Conservation (phyloP, 2,113 vertebrate species). For the Nansenia antarctica region DNA sequence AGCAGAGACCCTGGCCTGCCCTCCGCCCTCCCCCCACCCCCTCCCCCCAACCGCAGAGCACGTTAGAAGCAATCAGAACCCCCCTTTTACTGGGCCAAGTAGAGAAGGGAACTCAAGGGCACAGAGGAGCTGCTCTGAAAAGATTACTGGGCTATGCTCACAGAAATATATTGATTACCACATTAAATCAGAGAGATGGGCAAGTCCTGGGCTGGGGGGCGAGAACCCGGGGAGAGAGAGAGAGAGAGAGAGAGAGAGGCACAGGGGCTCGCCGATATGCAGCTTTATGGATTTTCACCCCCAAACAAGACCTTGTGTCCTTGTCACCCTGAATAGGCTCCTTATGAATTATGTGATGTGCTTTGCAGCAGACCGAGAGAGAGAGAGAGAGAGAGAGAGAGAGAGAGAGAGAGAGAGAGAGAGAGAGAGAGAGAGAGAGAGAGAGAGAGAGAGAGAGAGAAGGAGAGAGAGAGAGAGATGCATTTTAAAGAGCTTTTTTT, state of each 20-base stretch:
- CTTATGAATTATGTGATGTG: slow-evolving; percentile 26
- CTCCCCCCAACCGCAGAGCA: slow-evolving; percentile 50
- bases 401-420: too few relatives aligned
- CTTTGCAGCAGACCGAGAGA: neutral
- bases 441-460: too few relatives aligned
- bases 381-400: too few relatives aligned
- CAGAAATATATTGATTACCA: slow-evolving; percentile 73
- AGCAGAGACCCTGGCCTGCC: neutral
- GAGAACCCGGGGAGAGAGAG: too few relatives aligned
- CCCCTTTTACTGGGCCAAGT: slow-evolving; percentile 31
- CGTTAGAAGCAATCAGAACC: slow-evolving; percentile 62
- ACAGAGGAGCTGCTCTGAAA: slow-evolving; percentile 59
- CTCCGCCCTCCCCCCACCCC: neutral
- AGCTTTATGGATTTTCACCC: slow-evolving; percentile 59
- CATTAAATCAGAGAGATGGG: slow-evolving; percentile 59
- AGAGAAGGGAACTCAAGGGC: slow-evolving; percentile 60
- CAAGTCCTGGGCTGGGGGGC: slow-evolving; percentile 25
- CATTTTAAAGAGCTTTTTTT: too few relatives aligned
- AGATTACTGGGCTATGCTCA: slow-evolving; percentile 63
- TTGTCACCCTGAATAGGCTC: slow-evolving; percentile 50
- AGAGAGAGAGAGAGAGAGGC: too few relatives aligned
- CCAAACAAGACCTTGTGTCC: slow-evolving; percentile 49
- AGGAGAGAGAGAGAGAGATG: too few relatives aligned
- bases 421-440: too few relatives aligned
- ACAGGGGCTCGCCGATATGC: slow-evolving; percentile 35